Evolutionary conservation across 2,113 vertebrate species (phyloP).

Genomic region (Saguinus midas): DNA sequence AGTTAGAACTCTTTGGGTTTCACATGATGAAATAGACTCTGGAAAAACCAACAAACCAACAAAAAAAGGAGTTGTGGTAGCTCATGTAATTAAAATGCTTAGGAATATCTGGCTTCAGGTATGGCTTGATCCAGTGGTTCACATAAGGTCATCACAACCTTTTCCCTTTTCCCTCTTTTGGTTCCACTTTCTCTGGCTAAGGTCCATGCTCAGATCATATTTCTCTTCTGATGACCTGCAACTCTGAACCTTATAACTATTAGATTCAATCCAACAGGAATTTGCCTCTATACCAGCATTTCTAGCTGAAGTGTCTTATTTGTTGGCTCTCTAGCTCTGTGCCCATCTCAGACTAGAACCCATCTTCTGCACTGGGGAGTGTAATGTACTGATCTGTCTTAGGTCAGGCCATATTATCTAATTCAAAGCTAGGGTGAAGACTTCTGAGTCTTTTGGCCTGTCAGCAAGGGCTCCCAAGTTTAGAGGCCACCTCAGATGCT

Average conservation of each 20-base stretch:
- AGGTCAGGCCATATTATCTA: neutral
- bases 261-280: neutral
- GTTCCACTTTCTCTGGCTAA: too few relatives aligned
- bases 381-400: neutral
- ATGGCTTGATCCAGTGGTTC: neutral
- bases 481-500: neutral
- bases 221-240: neutral
- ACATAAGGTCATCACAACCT: neutral
- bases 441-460: neutral
- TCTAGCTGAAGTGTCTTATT: neutral
- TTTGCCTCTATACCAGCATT: neutral
- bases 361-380: neutral
- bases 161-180: neutral
- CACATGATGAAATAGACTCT: neutral
- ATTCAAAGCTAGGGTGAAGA: neutral
- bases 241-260: neutral
- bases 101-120: neutral
- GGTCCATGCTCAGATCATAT: neutral
- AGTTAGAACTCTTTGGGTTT: neutral
- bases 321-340: neutral
- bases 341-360: neutral
- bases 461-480: neutral
- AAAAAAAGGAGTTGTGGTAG: neutral
- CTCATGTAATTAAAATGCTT: neutral
- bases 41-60: too few relatives aligned